A percentile compares a stretch with the other conserved stretches of the same genome.
Evolutionary conservation across 2,113 vertebrate genomes (phyloP).

Genomic region (Lamprologus callipterus): DNA sequence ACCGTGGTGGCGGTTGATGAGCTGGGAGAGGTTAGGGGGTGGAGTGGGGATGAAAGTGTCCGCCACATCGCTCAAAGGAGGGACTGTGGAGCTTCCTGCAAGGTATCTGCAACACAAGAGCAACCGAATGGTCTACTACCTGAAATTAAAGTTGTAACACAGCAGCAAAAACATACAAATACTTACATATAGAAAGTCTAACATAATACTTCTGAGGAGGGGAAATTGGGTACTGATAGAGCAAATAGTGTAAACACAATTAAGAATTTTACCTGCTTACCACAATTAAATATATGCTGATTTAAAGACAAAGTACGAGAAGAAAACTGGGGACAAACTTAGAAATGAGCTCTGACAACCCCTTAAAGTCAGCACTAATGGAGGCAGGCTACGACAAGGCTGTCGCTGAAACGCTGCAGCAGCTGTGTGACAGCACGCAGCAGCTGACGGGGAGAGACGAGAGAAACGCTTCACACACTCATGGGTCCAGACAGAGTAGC

Average conservation of each 20-base stretch:
- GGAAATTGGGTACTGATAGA: not conserved
- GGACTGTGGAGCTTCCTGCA: slow-evolving; percentile 63
- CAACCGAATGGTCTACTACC: slow-evolving; percentile 26
- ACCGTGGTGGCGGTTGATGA: slow-evolving; percentile 76
- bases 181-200: not conserved
- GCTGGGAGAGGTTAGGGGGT: slow-evolving; percentile 80
- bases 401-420: not conserved
- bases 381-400: not conserved
- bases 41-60: slow-evolving; percentile 78
- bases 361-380: not conserved
- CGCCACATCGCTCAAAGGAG: slow-evolving; percentile 32
- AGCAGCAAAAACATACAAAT: not conserved
- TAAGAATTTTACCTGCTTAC: not conserved
- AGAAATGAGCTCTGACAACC: not conserved
- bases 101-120: slow-evolving; percentile 81
- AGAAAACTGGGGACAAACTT: not conserved
- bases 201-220: not conserved
- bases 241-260: not conserved
- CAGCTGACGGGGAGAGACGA: not conserved
- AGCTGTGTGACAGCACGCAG: slow-evolving; percentile 1
- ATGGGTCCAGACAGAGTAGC: fast-evolving
- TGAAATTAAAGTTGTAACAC: not conserved
- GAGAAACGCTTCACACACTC: not conserved
- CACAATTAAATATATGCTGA: not conserved
- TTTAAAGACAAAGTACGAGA: not conserved